Conservation (phyloP, 1,140 invertebrate genomes). For the Anagrus nilaparvatae region DNA sequence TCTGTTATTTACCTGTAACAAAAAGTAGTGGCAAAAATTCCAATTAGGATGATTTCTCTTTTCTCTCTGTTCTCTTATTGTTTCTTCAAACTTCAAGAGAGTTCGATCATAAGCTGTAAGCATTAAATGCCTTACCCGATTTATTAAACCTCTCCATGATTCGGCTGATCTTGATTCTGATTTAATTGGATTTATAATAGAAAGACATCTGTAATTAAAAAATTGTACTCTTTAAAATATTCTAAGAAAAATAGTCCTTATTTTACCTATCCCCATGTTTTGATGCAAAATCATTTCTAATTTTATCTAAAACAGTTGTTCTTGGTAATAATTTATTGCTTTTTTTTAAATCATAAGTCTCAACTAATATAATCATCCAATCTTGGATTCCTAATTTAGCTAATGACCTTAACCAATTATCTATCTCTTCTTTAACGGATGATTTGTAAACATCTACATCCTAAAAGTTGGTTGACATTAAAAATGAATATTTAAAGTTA, state of each 20-base stretch:
- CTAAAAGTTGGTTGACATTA: slow-evolving; percentile 49
- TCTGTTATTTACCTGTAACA: slow-evolving; percentile 65
- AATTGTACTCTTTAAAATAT: slow-evolving; percentile 10
- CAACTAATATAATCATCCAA: slow-evolving; percentile 90
- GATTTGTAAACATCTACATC: slow-evolving; percentile 87
- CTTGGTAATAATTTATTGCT: slow-evolving; percentile 85
- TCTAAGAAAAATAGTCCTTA: slow-evolving; percentile 1
- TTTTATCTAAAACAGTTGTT: slow-evolving; percentile 89
- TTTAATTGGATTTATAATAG: slow-evolving; percentile 81
- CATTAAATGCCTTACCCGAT: slow-evolving; percentile 71
- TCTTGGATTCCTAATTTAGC: slow-evolving; percentile 67
- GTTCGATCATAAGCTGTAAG: slow-evolving; percentile 80
- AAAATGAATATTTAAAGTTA: slow-evolving; percentile 2
- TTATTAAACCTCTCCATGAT: slow-evolving; percentile 77
- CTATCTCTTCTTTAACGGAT: slow-evolving; percentile 75
- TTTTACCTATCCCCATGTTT: slow-evolving; percentile 72
- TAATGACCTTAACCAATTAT: slow-evolving; percentile 74
- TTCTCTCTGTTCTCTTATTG: slow-evolving; percentile 82
- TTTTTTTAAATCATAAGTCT: slow-evolving; percentile 83
- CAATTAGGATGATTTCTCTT: slow-evolving; percentile 80
- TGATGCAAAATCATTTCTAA: slow-evolving; percentile 83
- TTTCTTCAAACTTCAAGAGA: slow-evolving; percentile 79
- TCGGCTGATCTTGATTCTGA: slow-evolving; percentile 79
- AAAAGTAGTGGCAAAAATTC: slow-evolving; percentile 92
- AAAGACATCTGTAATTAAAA: slow-evolving; percentile 62